These are phyloP conservation scores for Apodemus agrarius DNA, from an alignment of 2,797 vertebrate species.

Conservation along the genomic window DNA sequence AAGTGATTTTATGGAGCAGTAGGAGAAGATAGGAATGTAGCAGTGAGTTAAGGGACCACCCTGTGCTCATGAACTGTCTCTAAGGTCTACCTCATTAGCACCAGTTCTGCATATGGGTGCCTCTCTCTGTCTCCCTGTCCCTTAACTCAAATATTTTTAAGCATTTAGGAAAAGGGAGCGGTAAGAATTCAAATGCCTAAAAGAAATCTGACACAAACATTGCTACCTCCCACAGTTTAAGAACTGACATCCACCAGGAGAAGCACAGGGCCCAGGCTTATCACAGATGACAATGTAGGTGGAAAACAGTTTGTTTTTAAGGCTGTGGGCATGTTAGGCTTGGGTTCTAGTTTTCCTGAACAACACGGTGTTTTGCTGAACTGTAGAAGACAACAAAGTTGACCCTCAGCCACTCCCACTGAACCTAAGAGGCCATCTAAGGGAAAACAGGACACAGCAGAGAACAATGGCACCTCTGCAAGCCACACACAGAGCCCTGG, in stretches of 20 bases:
- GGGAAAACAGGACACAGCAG: constrained; percentile 64
- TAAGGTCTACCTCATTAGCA: not conserved
- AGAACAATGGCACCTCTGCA: constrained; percentile 69
- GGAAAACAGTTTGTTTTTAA: constrained; percentile 58
- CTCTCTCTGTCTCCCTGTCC: too few species aligned
- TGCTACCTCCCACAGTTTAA: not conserved
- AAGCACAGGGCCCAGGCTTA: not conserved
- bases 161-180: not conserved
- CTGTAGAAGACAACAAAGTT: constrained; percentile 66
- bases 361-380: constrained; percentile 56
- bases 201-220: constrained; percentile 26
- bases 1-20: not conserved
- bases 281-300: not conserved
- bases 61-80: not conserved
- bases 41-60: not conserved
- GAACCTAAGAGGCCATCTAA: constrained; percentile 72
- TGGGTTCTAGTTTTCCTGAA: constrained; percentile 58
- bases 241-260: not conserved
- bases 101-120: not conserved
- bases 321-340: not conserved
- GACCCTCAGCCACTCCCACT: constrained; percentile 59
- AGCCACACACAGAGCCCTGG: constrained; percentile 9
- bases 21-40: not conserved
- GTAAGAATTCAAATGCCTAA: constrained; percentile 10
- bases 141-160: not conserved